Evolutionary conservation across 1,140 invertebrate species (phyloP).

Genomic region (Brachionus angularis): DNA sequence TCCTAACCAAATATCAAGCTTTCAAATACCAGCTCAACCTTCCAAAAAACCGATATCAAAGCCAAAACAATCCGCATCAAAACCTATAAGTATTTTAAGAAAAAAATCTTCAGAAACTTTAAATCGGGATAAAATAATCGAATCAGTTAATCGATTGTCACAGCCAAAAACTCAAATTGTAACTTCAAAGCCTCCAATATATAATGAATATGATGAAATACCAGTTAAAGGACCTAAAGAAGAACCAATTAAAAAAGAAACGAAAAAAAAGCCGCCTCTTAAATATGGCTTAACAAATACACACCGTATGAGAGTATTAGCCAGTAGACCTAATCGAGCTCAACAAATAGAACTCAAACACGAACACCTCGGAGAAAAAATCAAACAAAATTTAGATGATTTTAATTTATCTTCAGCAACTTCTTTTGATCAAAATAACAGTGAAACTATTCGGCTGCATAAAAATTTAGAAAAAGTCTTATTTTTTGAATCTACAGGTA

Average conservation of each 20-base stretch:
- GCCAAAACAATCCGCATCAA: not conserved
- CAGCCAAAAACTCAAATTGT: not conserved
- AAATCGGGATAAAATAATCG: not conserved
- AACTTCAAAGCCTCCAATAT: not conserved
- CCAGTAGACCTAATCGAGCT: constrained; percentile 1
- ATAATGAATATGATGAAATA: constrained; percentile 10
- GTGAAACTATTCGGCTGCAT: not conserved
- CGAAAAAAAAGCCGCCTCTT: constrained; percentile 1
- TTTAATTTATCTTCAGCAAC: not conserved
- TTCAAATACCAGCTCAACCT: too few relatives aligned
- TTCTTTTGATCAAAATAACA: not conserved
- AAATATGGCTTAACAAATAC: constrained; percentile 27
- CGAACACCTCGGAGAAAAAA: not conserved
- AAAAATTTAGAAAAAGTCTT: constrained; percentile 7
- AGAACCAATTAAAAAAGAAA: not conserved
- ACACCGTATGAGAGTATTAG: constrained; percentile 19
- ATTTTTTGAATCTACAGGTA: not conserved
- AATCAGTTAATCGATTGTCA: constrained; percentile 19
- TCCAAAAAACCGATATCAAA: too few relatives aligned
- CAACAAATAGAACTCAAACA: constrained; percentile 3
- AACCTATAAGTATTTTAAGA: too few relatives aligned
- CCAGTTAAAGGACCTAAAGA: constrained; percentile 13
- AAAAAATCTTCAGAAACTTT: not conserved
- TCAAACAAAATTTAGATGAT: constrained; percentile 27
- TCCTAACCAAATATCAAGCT: not conserved